Evolutionary conservation across 2,888 invertebrate species (phyloP), one percentile per base, ranked within the genome.

Genomic region (Nysson spinosus): DNA sequence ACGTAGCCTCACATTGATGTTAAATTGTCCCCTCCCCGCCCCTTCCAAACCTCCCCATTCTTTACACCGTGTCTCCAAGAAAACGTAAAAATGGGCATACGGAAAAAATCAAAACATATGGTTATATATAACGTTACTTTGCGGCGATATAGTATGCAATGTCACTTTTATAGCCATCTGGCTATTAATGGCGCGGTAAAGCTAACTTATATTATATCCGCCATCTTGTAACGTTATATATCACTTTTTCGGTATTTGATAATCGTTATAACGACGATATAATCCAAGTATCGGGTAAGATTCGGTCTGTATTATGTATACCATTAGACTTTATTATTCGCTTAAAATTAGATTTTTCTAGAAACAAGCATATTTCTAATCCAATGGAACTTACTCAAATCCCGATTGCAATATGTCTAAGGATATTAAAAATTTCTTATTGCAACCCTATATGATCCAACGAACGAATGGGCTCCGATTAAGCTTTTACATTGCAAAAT

Each of bases 1-100:
- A 87, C 72, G 85, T 86, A 85, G 86, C 87, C 87, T 87, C 82
- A 87, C 85, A 87, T 87, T 87, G 87, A 86, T 85, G 83, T 85
- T 77, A 14, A 76, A 35, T 70, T 69, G 11, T 19, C 50, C 64
- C 34, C 5, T 14, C 3, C 34, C 16, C 11, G 12, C 9, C 28
- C 12, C 12, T 20, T 22, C n/a, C n/a, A n/a, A n/a, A n/a, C n/a
- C n/a, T n/a, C n/a, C 34, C 20, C 47, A 28, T 12, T 6, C 35
- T n/a, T 4, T 28, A 19, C 5, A 5, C 40, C 46, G 54, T 9
- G 3, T 5, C 17, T 14, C 28, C 42, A n/a, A 1, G 3, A 24
- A 2, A 22, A 14, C 30, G n/a, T 7, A 9, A 43, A 49, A 28
- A 17, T n/a, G n/a, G n/a, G n/a, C 17, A 39, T n/a, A 19, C 28